Conservation (phyloP, 1,140 invertebrate species). For the Pseudomyrmex concolor region DNA sequence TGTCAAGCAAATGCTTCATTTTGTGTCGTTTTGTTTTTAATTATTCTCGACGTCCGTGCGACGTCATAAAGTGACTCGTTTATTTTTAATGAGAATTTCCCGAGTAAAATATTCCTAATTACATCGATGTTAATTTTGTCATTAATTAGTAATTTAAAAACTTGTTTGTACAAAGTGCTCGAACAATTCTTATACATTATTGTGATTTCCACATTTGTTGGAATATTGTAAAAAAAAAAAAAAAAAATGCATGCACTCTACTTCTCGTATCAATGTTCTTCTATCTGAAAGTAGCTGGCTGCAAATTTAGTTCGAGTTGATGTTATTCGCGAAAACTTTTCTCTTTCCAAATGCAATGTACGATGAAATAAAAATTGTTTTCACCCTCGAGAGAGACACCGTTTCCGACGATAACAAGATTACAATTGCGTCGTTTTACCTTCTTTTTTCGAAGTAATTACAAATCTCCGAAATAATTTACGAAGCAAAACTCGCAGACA, state of each 20-base stretch:
- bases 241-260: conserved; percentile 41
- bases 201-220: conserved; percentile 43
- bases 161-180: neutral
- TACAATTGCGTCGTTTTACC: neutral
- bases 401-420: neutral
- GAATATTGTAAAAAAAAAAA: conserved; percentile 8
- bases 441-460: neutral
- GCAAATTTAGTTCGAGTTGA: neutral
- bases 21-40: neutral
- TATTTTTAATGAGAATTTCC: neutral
- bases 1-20: neutral
- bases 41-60: no score
- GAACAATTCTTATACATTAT: neutral
- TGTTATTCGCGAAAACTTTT: conserved; percentile 10
- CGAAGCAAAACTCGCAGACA: neutral
- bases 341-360: conserved; percentile 5
- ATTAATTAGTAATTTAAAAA: no score
- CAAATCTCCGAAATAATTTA: neutral
- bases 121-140: no score
- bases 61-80: neutral
- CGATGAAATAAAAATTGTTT: conserved; percentile 18
- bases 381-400: conserved; percentile 16
- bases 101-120: neutral
- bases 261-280: conserved; percentile 34
- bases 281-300: conserved; percentile 3